A percentile compares a stretch with the other conserved stretches of the same genome.
phyloP scores from a whole-genome alignment of 2,888 invertebrate species.

The Lycophotia porphyrea region DNA sequence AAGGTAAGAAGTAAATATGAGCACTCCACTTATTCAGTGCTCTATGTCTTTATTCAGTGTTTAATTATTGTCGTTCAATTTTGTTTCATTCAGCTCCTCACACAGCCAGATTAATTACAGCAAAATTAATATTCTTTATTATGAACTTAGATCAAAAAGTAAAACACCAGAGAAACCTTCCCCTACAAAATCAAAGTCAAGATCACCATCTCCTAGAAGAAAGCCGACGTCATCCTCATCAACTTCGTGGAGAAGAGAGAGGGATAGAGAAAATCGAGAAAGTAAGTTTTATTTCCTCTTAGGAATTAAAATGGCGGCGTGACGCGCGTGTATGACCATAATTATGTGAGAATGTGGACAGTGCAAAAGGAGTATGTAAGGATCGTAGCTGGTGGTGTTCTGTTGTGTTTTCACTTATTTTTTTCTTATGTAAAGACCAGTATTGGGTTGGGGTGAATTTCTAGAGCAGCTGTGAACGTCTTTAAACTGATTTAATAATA shows the following conservation, averaged over 20 bases:
- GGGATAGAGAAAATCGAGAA: conserved; percentile 74
- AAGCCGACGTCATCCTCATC: conserved; percentile 67
- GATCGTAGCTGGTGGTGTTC: neutral
- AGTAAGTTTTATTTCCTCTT: conserved; percentile 41
- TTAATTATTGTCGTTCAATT: no score
- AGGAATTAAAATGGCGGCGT: neutral
- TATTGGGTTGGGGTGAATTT: neutral
- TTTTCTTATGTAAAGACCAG: no score
- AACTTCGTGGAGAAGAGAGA: conserved; percentile 81
- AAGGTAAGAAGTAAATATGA: conserved; percentile 6
- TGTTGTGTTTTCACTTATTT: no score
- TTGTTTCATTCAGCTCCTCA: neutral
- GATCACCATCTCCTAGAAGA: conserved; percentile 87
- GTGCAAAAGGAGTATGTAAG: neutral
- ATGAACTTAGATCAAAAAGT: conserved; percentile 81
- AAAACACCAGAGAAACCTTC: conserved; percentile 87
- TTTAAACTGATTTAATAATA: neutral
- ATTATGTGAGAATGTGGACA: no score
- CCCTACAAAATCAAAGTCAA: conserved; percentile 84
- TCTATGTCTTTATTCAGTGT: conserved; percentile 6
- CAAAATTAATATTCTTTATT: conserved; percentile 7
- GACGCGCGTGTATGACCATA: neutral
- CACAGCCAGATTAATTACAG: neutral
- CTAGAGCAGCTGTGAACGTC: neutral
- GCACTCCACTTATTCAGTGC: neutral